Base-by-base conservation (phyloP, 2,888 invertebrate genomes). In the Ophion obscuratus region DNA sequence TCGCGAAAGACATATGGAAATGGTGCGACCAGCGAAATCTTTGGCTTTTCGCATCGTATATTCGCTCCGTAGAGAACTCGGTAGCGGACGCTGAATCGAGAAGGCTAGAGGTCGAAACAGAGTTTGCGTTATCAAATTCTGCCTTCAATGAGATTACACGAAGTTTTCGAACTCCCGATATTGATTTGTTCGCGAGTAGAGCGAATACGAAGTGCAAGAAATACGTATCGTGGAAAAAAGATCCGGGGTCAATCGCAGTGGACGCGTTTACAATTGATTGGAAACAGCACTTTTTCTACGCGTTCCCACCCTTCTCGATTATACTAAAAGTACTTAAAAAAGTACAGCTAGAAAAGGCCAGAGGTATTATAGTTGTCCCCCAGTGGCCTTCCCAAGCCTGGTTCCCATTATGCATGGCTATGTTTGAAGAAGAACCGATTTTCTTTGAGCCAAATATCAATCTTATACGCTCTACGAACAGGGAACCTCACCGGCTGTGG, bases 211-310 rank as follows among this genome's bases (percentile, higher is more conserved):
- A 24, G 24, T 71, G 11, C 64, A 79, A 36, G 62, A 44, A 71
- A 70, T 79, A 79, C 53, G 64, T 79, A 3, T 81, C 81, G 11
- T 31, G 75, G 75, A 47, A 57, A 66, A 64, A 27, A 17, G 81
- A 79, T 17, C 79, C 71, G 20, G 31, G 44, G n/a, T 71, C 79
- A 17, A 53, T 71, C 24, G 62, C 64, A 10, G 68, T 59, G 24
- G 79, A 79, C 47, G 77, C 70, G 4, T 31, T 31, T 31, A 78
- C 78, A 10, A 62, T 78, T 40, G 27, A 40, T 40, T 78, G 68
- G 68, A 78, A 68, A 20, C 44, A 68, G 20, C 2, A n/a, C 14
- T 70, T 76, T 66, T 87, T 85, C 40, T 87, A 83, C 40, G 87
- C 85, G 11, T 86, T 86, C 66, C 86, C 82, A 66, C 36, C 36